Percentiles rank a stretch among this genome's conserved stretches.
These are phyloP conservation scores for Condylura cristata DNA, from an alignment of 2,113 vertebrate species.

Conservation along the genomic window DNA sequence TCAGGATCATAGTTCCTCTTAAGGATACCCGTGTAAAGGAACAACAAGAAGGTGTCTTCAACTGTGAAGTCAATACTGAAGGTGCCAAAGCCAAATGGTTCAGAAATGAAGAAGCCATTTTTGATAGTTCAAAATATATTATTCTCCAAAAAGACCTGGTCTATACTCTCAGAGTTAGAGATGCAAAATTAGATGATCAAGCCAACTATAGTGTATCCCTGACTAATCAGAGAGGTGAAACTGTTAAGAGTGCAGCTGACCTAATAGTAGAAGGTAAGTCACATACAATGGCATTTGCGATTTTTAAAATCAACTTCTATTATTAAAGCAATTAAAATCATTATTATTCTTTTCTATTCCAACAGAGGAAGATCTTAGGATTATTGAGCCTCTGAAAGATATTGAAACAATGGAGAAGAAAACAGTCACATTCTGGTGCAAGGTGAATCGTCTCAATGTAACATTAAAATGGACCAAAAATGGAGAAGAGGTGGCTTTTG, in stretches of 20 bases:
- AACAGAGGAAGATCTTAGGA: conserved; percentile 95
- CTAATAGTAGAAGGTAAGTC: conserved; percentile 92
- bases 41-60: conserved; percentile 94
- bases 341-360: conserved; percentile 45
- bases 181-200: conserved; percentile 91
- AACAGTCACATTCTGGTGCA: conserved; percentile 94
- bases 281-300: background rate
- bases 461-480: conserved; percentile 96
- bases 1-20: conserved; percentile 94
- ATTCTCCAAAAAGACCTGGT: conserved; percentile 94
- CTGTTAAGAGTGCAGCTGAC: conserved; percentile 89
- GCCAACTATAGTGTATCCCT: conserved; percentile 90
- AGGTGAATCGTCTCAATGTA: conserved; percentile 95
- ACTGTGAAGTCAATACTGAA: conserved; percentile 97
- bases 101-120: conserved; percentile 94
- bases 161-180: conserved; percentile 95
- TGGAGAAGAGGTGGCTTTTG: conserved; percentile 93
- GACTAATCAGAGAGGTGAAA: conserved; percentile 94
- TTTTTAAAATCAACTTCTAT: background rate
- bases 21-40: conserved; percentile 93
- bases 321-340: conserved; percentile 58
- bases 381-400: conserved; percentile 94
- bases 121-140: conserved; percentile 96
- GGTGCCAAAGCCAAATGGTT: conserved; percentile 98
- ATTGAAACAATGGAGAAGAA: conserved; percentile 98